phyloP scores from a whole-genome alignment of 2,797 vertebrate genomes.

The Pangasius macronema region DNA sequence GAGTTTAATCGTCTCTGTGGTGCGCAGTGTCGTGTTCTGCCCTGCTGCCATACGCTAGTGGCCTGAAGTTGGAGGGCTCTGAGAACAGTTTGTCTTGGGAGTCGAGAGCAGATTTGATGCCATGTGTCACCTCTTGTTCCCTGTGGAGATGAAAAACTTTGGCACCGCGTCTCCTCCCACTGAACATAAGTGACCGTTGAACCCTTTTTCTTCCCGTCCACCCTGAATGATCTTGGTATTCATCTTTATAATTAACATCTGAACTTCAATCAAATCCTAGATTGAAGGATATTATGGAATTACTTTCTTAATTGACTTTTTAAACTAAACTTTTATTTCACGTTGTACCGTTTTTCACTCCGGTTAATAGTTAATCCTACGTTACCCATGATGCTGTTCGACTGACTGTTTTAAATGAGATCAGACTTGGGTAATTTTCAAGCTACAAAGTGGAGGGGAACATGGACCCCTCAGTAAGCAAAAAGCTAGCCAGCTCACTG shows the following conservation, averaged over 20 bases:
- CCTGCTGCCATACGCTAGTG: background rate
- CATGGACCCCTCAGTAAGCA: too few relatives aligned
- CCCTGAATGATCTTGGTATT: too few relatives aligned
- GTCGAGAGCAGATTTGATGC: slow-evolving; percentile 48
- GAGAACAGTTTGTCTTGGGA: slow-evolving; percentile 38
- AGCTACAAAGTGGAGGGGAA: too few relatives aligned
- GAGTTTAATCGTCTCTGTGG: background rate
- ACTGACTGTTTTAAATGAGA: background rate
- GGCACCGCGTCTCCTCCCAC: slow-evolving; percentile 33
- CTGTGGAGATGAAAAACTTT: slow-evolving; percentile 45
- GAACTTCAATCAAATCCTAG: background rate
- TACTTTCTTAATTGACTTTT: background rate
- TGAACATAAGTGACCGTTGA: slow-evolving; percentile 41
- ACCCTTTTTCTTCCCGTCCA: slow-evolving; percentile 10
- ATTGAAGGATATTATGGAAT: background rate
- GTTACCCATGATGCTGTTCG: background rate
- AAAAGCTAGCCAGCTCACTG: background rate
- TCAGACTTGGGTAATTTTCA: background rate
- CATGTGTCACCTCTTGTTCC: slow-evolving; percentile 42
- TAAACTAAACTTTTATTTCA: background rate
- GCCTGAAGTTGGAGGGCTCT: slow-evolving; percentile 2
- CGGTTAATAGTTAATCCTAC: background rate
- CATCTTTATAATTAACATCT: background rate
- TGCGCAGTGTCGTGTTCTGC: background rate
- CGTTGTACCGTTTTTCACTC: background rate